Conservation (phyloP, 2,113 vertebrate genomes). For the Narcine bancroftii region DNA sequence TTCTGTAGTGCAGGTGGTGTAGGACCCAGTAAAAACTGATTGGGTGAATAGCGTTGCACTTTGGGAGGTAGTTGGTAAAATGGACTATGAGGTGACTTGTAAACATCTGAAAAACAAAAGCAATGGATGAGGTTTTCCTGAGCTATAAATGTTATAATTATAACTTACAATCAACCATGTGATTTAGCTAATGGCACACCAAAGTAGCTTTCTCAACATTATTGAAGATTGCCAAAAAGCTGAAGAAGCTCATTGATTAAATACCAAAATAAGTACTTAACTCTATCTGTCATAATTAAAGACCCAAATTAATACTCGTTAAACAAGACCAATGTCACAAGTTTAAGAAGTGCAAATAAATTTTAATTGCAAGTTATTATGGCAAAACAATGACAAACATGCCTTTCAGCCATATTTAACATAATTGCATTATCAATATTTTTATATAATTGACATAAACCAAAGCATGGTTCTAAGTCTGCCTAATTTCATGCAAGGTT, state of each 20-base stretch:
- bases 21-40: constrained; percentile 77
- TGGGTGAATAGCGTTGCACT: constrained; percentile 79
- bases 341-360: not conserved
- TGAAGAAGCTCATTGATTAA: not conserved
- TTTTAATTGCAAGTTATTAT: not conserved
- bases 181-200: not conserved
- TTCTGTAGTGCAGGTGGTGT: constrained; percentile 88
- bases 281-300: not conserved
- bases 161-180: not conserved
- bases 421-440: not conserved
- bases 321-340: not conserved
- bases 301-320: not conserved
- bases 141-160: not conserved
- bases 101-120: constrained; percentile 62
- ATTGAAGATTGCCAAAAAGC: not conserved
- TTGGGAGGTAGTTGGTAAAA: constrained; percentile 98
- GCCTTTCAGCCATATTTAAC: not conserved
- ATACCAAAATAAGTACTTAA: not conserved
- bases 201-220: not conserved
- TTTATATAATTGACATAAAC: not conserved
- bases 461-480: not conserved
- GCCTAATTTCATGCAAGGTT: not conserved
- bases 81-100: constrained; percentile 87
- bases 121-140: not conserved
- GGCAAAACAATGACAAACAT: not conserved